Conservation (phyloP, 2,113 vertebrate genomes). For the Zapornia atra region DNA sequence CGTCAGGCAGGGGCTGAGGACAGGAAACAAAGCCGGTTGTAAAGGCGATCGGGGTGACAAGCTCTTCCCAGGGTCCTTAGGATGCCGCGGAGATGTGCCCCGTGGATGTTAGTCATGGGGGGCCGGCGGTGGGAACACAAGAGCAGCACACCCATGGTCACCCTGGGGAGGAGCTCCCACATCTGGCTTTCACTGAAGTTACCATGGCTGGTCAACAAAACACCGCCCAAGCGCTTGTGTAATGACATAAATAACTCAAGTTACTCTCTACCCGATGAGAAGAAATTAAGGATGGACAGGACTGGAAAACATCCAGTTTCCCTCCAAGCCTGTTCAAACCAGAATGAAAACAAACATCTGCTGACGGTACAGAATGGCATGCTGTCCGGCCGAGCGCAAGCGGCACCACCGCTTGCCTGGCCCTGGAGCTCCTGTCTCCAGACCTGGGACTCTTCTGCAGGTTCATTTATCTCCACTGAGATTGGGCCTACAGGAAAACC, state of each 20-base stretch:
- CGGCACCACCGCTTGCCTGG: not conserved
- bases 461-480: not conserved
- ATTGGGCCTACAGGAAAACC: not conserved
- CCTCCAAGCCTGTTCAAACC: conserved; percentile 21
- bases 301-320: not conserved
- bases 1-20: accelerated
- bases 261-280: not conserved
- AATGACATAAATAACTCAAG: conserved; percentile 50
- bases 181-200: not conserved
- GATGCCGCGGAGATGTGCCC: not conserved
- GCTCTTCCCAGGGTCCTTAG: not conserved
- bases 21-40: not conserved
- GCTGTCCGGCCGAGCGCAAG: not conserved
- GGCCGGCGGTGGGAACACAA: accelerated
- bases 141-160: accelerated
- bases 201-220: conserved; percentile 60
- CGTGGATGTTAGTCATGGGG: accelerated
- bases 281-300: conserved; percentile 39
- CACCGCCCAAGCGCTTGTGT: conserved; percentile 22
- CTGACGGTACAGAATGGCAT: not conserved
- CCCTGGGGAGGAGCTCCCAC: not conserved
- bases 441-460: not conserved
- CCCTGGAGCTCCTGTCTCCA: not conserved
- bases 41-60: accelerated
- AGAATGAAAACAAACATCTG: conserved; percentile 48